A percentile compares a stretch with the other conserved stretches of the same genome.
phyloP scores from a whole-genome alignment of 2,113 vertebrate species.

The Cyprinodon brontotheroides region DNA sequence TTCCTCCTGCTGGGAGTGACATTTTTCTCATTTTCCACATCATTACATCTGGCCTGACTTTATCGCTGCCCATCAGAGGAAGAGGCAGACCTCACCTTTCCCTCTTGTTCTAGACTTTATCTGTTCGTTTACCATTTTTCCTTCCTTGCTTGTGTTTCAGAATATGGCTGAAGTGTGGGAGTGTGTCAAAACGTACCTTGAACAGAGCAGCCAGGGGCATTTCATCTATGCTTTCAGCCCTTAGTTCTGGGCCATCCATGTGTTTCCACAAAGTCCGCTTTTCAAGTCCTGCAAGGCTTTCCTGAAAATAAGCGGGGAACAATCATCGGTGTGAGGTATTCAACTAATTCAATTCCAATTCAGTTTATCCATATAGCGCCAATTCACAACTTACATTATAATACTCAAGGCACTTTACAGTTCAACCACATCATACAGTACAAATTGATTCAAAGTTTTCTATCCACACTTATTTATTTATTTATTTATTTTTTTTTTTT shows the following conservation, averaged over 20 bases:
- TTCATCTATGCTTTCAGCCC: slow-evolving; percentile 79
- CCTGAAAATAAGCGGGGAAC: slow-evolving; percentile 65
- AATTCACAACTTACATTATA: no score
- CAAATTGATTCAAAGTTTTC: no score
- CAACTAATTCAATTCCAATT: not conserved
- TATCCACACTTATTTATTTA: no score
- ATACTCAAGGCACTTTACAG: not conserved
- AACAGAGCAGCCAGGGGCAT: slow-evolving; percentile 87
- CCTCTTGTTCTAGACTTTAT: slow-evolving; percentile 6
- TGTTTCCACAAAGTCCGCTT: slow-evolving; percentile 81
- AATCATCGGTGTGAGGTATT: not conserved
- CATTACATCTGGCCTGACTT: slow-evolving; percentile 72
- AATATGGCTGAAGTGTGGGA: slow-evolving; percentile 1
- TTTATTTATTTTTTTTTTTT: no score
- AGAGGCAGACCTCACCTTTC: slow-evolving; percentile 28
- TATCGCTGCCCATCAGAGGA: slow-evolving; percentile 56
- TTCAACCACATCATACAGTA: no score
- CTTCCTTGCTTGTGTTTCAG: slow-evolving; percentile 2
- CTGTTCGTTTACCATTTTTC: not conserved
- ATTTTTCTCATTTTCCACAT: slow-evolving; percentile 80
- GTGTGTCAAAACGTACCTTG: slow-evolving; percentile 80
- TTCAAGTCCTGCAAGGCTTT: slow-evolving; percentile 74
- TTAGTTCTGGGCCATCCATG: slow-evolving; percentile 82
- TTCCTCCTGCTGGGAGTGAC: slow-evolving; percentile 47
- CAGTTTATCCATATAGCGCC: no score